Evolutionary conservation across 2,797 vertebrate genomes (phyloP).

Genomic region (Cyprinodon diabolis): DNA sequence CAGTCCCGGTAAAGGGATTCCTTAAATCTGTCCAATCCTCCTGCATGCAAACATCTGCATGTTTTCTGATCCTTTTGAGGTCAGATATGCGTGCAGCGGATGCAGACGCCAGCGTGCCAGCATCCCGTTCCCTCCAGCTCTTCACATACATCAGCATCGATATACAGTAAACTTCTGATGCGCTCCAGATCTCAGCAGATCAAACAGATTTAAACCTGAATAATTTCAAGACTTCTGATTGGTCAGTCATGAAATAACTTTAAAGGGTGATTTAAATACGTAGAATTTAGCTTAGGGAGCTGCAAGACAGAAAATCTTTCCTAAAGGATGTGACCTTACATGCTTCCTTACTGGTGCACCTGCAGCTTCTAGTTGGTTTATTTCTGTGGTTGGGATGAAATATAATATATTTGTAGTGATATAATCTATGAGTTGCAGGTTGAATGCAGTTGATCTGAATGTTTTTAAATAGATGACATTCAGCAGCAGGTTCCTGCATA

Average conservation of each 20-base stretch:
- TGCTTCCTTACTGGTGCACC: neutral
- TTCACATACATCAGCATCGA: constrained; percentile 7
- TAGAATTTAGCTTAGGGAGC: neutral
- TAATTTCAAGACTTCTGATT: neutral
- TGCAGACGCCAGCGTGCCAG: neutral
- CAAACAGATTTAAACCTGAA: constrained; percentile 24
- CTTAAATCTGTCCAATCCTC: neutral
- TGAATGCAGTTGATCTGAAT: too few species aligned
- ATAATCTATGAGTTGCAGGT: too few species aligned
- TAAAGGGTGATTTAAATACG: neutral
- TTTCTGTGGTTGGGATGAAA: neutral
- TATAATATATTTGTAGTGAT: neutral
- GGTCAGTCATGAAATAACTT: neutral
- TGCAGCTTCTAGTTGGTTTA: neutral
- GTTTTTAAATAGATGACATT: too few species aligned
- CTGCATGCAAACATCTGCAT: neutral
- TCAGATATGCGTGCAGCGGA: neutral
- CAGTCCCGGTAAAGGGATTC: neutral
- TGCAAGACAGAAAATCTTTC: neutral
- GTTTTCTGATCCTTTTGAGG: neutral
- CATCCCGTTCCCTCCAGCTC: neutral
- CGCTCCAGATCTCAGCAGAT: constrained; percentile 1
- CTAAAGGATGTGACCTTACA: too few species aligned
- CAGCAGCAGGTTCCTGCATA: too few species aligned
- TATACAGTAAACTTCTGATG: constrained; percentile 14